Percentiles rank a stretch among this genome's conserved stretches.
These are phyloP conservation scores for Cantharis lateralis DNA, from an alignment of 2,888 invertebrate species.

Conservation along the genomic window DNA sequence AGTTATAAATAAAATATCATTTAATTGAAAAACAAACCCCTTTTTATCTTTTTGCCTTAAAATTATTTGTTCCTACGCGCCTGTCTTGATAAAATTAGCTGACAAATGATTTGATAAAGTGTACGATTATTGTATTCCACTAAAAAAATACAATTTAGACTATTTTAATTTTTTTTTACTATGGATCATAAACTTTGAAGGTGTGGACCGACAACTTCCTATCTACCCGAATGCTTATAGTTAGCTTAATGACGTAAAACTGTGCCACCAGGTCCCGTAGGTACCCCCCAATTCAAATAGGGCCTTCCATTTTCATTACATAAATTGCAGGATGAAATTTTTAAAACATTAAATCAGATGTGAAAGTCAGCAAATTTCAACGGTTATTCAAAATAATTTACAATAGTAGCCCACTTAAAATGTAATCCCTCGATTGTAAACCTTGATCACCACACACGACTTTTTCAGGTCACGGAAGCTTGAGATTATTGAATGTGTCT, in stretches of 20 bases:
- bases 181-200: not conserved
- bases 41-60: not conserved
- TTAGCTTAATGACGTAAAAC: not conserved
- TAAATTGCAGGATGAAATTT: too few relatives aligned
- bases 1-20: slow-evolving; percentile 46
- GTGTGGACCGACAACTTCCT: not conserved
- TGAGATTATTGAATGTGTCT: too few relatives aligned
- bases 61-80: slow-evolving; percentile 43
- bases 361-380: too few relatives aligned
- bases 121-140: slow-evolving; percentile 48
- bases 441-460: too few relatives aligned
- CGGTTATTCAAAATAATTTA: too few relatives aligned
- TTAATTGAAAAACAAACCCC: slow-evolving; percentile 42
- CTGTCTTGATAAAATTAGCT: slow-evolving; percentile 47
- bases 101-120: slow-evolving; percentile 55
- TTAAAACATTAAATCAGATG: too few relatives aligned
- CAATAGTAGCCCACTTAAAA: too few relatives aligned
- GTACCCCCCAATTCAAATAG: not conserved
- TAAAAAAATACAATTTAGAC: slow-evolving; percentile 15
- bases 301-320: too few relatives aligned
- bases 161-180: not conserved
- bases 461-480: too few relatives aligned
- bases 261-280: not conserved
- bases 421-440: too few relatives aligned
- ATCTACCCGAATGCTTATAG: too few relatives aligned